Percentiles rank a stretch among this genome's conserved stretches.
Evolutionary conservation across 2,113 vertebrate species (phyloP).

Genomic region (Sapayoa aenigma): DNA sequence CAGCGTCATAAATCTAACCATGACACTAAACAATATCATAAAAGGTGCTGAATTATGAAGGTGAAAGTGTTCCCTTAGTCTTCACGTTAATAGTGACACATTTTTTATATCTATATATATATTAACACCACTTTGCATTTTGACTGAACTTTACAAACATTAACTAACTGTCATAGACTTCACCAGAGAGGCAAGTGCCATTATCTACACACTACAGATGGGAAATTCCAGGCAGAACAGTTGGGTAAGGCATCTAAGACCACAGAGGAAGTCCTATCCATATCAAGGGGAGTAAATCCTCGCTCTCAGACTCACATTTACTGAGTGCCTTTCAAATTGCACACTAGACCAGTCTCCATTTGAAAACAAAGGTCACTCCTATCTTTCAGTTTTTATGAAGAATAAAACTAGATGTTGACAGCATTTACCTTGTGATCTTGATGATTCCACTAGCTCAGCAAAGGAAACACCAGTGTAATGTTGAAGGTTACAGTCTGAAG

Average conservation of each 20-base stretch:
- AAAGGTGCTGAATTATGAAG: not conserved
- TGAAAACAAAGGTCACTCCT: not conserved
- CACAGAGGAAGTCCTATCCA: not conserved
- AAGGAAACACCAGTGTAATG: not conserved
- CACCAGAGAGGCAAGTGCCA: not conserved
- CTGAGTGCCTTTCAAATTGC: not conserved
- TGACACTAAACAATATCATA: not conserved
- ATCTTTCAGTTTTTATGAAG: not conserved
- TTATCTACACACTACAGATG: not conserved
- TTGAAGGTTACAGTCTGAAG: not conserved
- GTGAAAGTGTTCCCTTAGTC: not conserved
- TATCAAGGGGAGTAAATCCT: not conserved
- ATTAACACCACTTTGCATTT: not conserved
- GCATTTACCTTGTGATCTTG: not conserved
- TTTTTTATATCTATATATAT: not conserved
- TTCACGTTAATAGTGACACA: not conserved
- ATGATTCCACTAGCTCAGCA: not conserved
- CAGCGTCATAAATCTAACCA: not conserved
- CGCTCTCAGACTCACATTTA: not conserved
- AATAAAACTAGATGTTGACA: not conserved
- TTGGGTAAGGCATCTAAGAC: not conserved
- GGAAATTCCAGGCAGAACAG: not conserved
- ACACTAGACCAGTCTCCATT: not conserved
- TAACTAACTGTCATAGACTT: not conserved
- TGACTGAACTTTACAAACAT: not conserved